These are phyloP conservation scores for Proisotoma minuta DNA, from an alignment of 2,888 invertebrate genomes.

Conservation along the genomic window DNA sequence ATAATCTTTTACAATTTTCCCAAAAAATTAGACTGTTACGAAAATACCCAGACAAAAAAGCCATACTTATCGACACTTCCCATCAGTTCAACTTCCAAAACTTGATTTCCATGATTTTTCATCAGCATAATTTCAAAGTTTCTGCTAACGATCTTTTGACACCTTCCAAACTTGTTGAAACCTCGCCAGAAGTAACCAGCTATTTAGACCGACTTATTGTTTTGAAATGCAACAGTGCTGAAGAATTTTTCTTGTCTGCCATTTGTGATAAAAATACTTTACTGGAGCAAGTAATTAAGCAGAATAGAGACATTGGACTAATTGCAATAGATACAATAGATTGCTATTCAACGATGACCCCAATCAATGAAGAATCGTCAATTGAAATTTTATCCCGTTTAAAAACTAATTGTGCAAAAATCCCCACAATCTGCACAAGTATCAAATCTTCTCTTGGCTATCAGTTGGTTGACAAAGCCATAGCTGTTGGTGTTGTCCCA, in stretches of 20 bases:
- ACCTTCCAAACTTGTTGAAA: constrained; percentile 7
- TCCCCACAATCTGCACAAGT: not conserved
- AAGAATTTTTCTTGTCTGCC: constrained; percentile 34
- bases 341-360: constrained; percentile 18
- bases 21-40: constrained; percentile 23
- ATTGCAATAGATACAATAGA: constrained; percentile 39
- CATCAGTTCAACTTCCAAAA: constrained; percentile 34
- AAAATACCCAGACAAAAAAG: constrained; percentile 29
- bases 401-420: not conserved
- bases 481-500: not conserved
- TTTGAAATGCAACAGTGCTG: constrained; percentile 27
- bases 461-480: not conserved
- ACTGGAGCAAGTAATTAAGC: constrained; percentile 22
- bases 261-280: constrained; percentile 23
- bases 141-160: not conserved
- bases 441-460: not conserved
- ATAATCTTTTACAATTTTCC: not conserved
- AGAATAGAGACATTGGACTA: constrained; percentile 20
- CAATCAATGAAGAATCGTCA: not conserved
- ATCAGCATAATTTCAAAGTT: constrained; percentile 13
- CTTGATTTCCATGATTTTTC: constrained; percentile 23
- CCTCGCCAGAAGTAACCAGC: constrained; percentile 4
- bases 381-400: not conserved
- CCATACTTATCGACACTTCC: constrained; percentile 37
- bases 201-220: constrained; percentile 30